Conservation (phyloP, 2,113 vertebrate species). For the Chionis minor region DNA sequence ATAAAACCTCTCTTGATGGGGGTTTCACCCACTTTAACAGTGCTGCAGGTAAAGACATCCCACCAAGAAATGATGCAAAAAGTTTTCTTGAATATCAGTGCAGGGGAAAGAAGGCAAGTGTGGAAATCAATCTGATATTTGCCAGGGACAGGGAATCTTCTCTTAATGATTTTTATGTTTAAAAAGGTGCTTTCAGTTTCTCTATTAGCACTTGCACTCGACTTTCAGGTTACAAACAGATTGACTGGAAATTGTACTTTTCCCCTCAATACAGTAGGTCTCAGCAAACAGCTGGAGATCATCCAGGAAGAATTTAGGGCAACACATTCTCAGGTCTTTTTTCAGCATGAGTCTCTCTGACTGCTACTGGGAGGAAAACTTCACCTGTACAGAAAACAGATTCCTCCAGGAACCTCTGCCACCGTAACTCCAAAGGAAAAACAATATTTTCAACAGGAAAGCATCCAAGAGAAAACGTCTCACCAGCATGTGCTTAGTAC, state of each 20-base stretch:
- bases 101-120: neutral
- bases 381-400: slow-evolving; percentile 10
- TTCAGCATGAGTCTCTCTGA: neutral
- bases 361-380: neutral
- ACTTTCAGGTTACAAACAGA: neutral
- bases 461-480: neutral
- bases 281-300: neutral
- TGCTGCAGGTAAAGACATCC: neutral
- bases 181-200: neutral
- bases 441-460: neutral
- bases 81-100: neutral
- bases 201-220: neutral
- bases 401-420: neutral
- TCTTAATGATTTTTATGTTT: neutral
- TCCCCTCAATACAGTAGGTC: neutral
- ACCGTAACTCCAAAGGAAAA: neutral
- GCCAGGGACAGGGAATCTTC: neutral
- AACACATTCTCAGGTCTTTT: neutral
- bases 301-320: neutral
- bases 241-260: neutral
- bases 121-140: neutral
- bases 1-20: neutral
- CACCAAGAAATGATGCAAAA: neutral
- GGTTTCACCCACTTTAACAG: accelerated
- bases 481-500: neutral